Evolutionary conservation across 2,888 invertebrate species (phyloP), one percentile per base, ranked within the genome.

Genomic region (Girardia tigrina): DNA sequence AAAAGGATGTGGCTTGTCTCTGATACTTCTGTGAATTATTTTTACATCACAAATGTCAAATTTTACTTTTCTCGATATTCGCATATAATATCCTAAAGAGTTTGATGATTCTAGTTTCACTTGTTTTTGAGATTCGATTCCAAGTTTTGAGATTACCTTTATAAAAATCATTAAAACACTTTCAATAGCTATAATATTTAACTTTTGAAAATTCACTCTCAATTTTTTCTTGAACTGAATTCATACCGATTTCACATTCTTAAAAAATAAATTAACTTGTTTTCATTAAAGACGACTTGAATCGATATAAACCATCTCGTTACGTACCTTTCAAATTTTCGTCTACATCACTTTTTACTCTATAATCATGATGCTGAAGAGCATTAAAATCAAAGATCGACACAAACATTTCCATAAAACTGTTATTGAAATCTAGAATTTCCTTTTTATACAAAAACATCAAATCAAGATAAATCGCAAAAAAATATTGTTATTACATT

Each of bases 371-470:
- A 81, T 88, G 88, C 73, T 91, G 90, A 0, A 91, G 89, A 70
- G 89, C 88, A 23, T 90, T 89, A 85, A 94, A 86, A 84, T 95
- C 94, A 12, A 95, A 85, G 0, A 93, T 91, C 76, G 90, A 88
- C 80, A 92, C 91, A 16, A 94, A 89, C 92, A 97, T 91, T 81
- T 90, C 88, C 81, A 89, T 89, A 82, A 88, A 91, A 79, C 91
- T 91, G 27, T 88, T 86, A 80, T 93, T 88, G 81, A 92, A 91
- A 27, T 86, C 80, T 76, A 84, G 78, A 71, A 84, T 77, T 76
- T 84, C 85, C 84, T 86, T n/a, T n/a, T n/a, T n/a, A n/a, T n/a
- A n/a, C n/a, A n/a, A n/a, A n/a, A n/a, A n/a, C n/a, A n/a, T n/a
- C n/a, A n/a, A n/a, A n/a, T n/a, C n/a, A n/a, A n/a, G n/a, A n/a